These are phyloP conservation scores for Lophura nycthemera DNA, from an alignment of 2,113 vertebrate genomes.

Conservation along the genomic window DNA sequence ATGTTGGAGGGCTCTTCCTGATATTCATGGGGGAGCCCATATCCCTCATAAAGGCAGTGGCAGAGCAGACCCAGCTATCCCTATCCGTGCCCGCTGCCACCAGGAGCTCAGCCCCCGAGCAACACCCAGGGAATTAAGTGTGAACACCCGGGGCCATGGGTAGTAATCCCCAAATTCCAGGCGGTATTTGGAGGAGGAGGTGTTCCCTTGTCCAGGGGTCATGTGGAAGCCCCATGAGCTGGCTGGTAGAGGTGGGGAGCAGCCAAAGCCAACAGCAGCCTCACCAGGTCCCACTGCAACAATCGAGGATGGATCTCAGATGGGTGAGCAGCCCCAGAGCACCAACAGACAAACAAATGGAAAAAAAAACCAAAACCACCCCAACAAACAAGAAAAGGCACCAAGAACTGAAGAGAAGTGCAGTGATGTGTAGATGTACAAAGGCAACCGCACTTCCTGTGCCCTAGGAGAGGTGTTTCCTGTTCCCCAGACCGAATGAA, in stretches of 20 bases:
- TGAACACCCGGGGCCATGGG: not conserved
- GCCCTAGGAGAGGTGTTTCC: conserved; percentile 54
- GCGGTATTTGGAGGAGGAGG: not conserved
- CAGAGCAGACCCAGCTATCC: not conserved
- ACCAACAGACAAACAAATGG: not conserved
- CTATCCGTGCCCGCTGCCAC: not conserved
- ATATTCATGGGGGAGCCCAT: not conserved
- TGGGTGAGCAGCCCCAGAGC: not conserved
- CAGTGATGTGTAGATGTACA: not conserved
- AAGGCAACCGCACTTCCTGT: conserved; percentile 66
- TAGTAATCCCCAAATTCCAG: conserved; percentile 53
- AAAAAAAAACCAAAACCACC: not conserved
- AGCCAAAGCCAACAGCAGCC: not conserved
- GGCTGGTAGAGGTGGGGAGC: not conserved
- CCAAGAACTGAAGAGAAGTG: not conserved
- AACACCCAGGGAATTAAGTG: not conserved
- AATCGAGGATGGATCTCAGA: not conserved
- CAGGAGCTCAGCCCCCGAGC: not conserved
- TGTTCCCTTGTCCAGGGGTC: not conserved
- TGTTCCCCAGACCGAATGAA: conserved; percentile 49
- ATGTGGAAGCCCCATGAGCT: not conserved
- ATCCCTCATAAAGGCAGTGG: not conserved
- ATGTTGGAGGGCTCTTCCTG: not conserved
- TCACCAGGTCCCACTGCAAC: not conserved
- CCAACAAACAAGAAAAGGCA: not conserved